Conservation (phyloP, 2,113 vertebrate species). For the Trinectes maculatus region DNA sequence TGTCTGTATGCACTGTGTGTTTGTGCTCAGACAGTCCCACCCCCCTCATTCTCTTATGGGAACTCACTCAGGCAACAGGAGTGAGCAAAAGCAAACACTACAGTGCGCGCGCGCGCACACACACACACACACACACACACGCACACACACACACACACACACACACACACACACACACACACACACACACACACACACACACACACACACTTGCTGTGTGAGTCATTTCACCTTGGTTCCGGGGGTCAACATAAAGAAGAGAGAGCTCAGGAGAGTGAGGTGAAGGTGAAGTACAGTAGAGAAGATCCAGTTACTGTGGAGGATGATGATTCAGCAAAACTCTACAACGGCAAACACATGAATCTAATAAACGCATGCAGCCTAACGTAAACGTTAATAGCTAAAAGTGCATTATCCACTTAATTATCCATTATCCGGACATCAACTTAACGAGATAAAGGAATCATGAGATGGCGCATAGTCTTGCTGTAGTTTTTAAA, state of each 20-base stretch:
- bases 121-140: constrained; percentile 30
- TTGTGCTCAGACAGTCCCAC: constrained; percentile 38
- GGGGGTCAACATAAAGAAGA: constrained; percentile 42
- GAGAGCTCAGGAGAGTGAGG: constrained; percentile 10
- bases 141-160: constrained; percentile 17
- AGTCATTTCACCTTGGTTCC: constrained; percentile 67
- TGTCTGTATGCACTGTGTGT: constrained; percentile 35
- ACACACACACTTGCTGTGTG: constrained; percentile 51
- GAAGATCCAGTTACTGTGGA: constrained; percentile 9
- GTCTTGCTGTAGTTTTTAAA: not conserved
- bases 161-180: constrained; percentile 22
- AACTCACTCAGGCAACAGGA: constrained; percentile 62
- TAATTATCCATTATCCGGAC: too few species aligned
- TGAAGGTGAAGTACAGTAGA: not conserved
- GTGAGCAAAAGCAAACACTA: constrained; percentile 60
- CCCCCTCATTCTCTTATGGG: constrained; percentile 47
- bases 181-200: too few species aligned
- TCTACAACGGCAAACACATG: not conserved
- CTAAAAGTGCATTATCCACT: too few species aligned
- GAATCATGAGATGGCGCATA: not conserved
- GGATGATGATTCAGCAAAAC: constrained; percentile 56
- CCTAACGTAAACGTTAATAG: too few species aligned
- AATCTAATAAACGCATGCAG: not conserved
- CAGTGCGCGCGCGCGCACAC: constrained; percentile 10
- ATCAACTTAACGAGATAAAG: not conserved